Base-by-base conservation (phyloP, 64 coral and sea anemone species). In the Orbicella faveolata region DNA sequence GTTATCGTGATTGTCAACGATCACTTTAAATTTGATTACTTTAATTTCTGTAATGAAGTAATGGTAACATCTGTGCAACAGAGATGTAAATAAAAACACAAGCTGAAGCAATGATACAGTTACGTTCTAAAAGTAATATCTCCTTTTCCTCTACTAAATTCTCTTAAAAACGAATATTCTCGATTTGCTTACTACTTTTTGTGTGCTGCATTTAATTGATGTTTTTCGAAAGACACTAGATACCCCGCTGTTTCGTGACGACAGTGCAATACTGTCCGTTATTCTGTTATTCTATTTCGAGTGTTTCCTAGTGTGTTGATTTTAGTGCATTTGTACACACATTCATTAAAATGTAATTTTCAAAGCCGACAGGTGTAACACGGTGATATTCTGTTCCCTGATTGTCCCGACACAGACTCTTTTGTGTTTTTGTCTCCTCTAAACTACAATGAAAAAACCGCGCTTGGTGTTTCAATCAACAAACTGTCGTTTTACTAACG, bases 271-370 rank as follows among this genome's bases (percentile, higher is more conserved):
- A 59, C 55, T 0, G 10, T 41, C 36, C 6, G 80, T 83, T 85
- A 67, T 83, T 39, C 9, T 30, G 30, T n/a, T 81, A 35, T 81
- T 1, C 18, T 36, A 62, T 34, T 63, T 63, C 57, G 44, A 48
- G 44, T 48, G 44, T 48, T 63, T 61, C 9, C 9, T 67, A 6
- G 16, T 44, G 61, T 67, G 26, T 65, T 83, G 39, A 85, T 53
- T 48, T 52, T 14, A 72, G 51, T 72, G 39, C 35, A 1, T 85
- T 33, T 85, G 64, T 53, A 66, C 65, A 62, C 41, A 65, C 37
- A 73, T 73, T 85, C 37, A 85, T 85, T 85, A 39, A 73, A 25
- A 20, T 21, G 19, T 68, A 17, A 85, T 68, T n/a, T 70, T 10
- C 36, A 1, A 51, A 70, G 63, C 64, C 48, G 82, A 25, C 82